These are phyloP conservation scores for Rhyacophila brunnea DNA, from an alignment of 1,140 invertebrate genomes.

Conservation along the genomic window DNA sequence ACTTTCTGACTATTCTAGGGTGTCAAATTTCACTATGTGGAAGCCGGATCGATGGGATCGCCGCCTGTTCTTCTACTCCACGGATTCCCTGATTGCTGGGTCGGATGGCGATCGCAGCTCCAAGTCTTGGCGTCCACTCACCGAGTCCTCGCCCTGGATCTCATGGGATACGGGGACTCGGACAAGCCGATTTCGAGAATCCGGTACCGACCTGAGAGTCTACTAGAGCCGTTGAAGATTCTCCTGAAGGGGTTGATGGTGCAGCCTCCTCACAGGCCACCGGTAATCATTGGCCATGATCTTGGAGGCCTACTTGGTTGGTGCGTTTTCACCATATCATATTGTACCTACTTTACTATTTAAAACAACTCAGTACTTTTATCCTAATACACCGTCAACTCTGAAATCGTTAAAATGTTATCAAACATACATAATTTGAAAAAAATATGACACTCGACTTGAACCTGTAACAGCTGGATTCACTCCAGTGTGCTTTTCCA, in stretches of 20 bases:
- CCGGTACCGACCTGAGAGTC: conserved; percentile 61
- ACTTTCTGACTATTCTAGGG: conserved; percentile 52
- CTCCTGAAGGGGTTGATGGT: conserved; percentile 1
- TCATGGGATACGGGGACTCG: conserved; percentile 80
- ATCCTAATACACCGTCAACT: no score
- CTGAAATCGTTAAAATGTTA: no score
- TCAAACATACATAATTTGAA: no score
- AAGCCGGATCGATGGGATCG: conserved; percentile 58
- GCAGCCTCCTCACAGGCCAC: conserved; percentile 40
- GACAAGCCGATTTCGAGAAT: conserved; percentile 69
- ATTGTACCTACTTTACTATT: no score
- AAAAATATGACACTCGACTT: no score
- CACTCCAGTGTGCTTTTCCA: no score
- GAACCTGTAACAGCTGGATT: no score
- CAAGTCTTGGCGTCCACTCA: conserved; percentile 12
- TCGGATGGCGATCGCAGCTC: conserved; percentile 68
- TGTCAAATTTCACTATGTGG: conserved; percentile 75
- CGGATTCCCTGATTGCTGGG: conserved; percentile 78
- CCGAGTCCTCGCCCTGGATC: conserved; percentile 74
- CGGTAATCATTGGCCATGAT: conserved; percentile 76
- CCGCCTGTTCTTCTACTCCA: conserved; percentile 69
- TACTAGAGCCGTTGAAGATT: conserved; percentile 63
- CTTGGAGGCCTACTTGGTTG: conserved; percentile 76
- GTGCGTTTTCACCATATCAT: conserved; percentile 50
- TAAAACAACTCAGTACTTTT: no score